Base-by-base conservation (phyloP, 2,113 vertebrate genomes). In the Alaudala cheleensis region DNA sequence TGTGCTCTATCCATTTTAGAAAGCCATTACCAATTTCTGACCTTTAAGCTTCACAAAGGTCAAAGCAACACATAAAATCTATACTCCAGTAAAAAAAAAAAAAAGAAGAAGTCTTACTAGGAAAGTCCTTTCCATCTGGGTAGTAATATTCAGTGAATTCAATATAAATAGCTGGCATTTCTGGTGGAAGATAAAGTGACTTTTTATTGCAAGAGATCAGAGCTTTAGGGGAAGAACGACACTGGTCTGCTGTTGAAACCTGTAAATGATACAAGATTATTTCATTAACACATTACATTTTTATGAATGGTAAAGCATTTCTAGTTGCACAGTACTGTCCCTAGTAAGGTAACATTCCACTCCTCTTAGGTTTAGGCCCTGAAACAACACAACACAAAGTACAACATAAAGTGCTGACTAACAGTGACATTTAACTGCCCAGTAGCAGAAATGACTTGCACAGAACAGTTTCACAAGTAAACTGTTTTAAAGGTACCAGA, bases 121-220 rank as follows among this genome's bases (percentile, higher is more conserved):
- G 99, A 95, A 98, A 99, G 95, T 99, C 99, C 92, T 99, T 99
- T 95, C 98, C 99, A 96, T 99, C 99, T 39, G 99, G 99, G 81
- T 99, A 99, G 97, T 99, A 99, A 97, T 99, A 99, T 95, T 99
- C 99, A 53, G 99, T 99, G 97, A 99, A 99, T 97, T 99, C 99
- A 60, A 99, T 97, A 72, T 99, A 99, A 96, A 99, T 98, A 91
- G 99, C 99, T 61, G 99, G 98, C 99, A 99, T 99, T 98, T 99
- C 99, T 95, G 98, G 97, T 23, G 99, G 99, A 93, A 99, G 99
- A 97, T 99, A 99, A 50, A 99, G 97, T 51, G 98, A 98, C 96
- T 99, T 99, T 97, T 99, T 99, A 98, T 99, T 99, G 97, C 99
- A 99, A 96, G 99, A 99, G 96, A 99, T 98, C 98, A 99, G 98